Conservation (phyloP, 2,797 vertebrate genomes). For the Urosaurus nigricauda region DNA sequence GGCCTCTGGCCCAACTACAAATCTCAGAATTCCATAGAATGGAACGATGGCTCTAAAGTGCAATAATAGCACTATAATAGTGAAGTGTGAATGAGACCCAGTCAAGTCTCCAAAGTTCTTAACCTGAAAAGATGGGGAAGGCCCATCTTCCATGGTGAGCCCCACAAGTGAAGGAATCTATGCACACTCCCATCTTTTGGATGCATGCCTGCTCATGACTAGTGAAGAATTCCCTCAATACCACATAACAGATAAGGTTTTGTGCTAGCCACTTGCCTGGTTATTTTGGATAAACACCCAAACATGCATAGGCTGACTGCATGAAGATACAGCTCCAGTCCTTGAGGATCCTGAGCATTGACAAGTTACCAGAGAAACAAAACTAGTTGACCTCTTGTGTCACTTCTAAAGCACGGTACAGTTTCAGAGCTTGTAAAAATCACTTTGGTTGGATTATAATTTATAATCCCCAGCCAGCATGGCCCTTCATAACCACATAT, state of each 20-base stretch:
- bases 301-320: not conserved
- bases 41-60: too few relatives aligned
- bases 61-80: too few relatives aligned
- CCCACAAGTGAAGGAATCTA: not conserved
- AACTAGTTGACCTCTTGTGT: not conserved
- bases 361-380: not conserved
- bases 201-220: not conserved
- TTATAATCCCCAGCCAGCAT: too few relatives aligned
- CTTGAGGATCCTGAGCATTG: not conserved
- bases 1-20: too few relatives aligned
- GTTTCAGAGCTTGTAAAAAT: not conserved
- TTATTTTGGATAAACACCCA: not conserved
- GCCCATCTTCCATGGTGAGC: not conserved
- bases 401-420: not conserved
- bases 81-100: too few relatives aligned
- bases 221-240: not conserved
- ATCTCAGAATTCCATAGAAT: too few relatives aligned
- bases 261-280: not conserved
- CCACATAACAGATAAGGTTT: too few relatives aligned
- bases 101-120: too few relatives aligned
- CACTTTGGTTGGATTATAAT: too few relatives aligned
- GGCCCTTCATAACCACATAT: too few relatives aligned
- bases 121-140: not conserved
- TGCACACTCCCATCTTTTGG: not conserved
- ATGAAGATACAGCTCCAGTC: not conserved